phyloP scores from a whole-genome alignment of 2,888 invertebrate genomes.

The Helleia helle region DNA sequence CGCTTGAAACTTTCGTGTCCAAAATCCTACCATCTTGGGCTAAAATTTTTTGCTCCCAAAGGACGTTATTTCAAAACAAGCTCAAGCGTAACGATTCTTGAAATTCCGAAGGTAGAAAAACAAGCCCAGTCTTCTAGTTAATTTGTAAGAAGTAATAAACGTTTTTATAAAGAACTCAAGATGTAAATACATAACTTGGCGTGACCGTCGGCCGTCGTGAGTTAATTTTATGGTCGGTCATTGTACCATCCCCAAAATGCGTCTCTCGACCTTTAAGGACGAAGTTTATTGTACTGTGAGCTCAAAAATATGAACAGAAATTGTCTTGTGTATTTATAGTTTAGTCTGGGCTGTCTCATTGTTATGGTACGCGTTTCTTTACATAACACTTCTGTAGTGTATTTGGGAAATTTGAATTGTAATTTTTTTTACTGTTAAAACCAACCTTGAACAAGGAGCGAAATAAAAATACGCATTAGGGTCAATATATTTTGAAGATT shows the following conservation, averaged over 20 bases:
- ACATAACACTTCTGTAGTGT: too few relatives aligned
- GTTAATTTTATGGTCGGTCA: slow-evolving; percentile 20
- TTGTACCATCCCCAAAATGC: slow-evolving; percentile 28
- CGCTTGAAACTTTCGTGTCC: slow-evolving; percentile 18
- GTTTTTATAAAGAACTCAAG: slow-evolving; percentile 17
- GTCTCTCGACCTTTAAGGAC: slow-evolving; percentile 43
- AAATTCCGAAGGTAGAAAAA: background rate
- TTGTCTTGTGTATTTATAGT: too few relatives aligned
- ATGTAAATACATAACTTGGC: slow-evolving; percentile 9
- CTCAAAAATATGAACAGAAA: too few relatives aligned
- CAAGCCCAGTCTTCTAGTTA: background rate
- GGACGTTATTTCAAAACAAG: background rate
- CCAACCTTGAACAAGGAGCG: too few relatives aligned
- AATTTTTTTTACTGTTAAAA: too few relatives aligned
- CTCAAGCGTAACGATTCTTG: background rate
- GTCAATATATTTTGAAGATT: too few relatives aligned
- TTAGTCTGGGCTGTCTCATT: background rate
- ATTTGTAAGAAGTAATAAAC: slow-evolving; percentile 2
- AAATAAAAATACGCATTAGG: too few relatives aligned
- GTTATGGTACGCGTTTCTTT: too few relatives aligned
- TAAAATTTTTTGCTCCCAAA: background rate
- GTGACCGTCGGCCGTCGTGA: background rate
- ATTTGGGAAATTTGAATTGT: too few relatives aligned
- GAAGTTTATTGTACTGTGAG: slow-evolving; percentile 35
- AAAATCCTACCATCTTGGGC: background rate